Evolutionary conservation across 2,888 invertebrate species (phyloP).

Genomic region (Drosophila nigricruria): DNA sequence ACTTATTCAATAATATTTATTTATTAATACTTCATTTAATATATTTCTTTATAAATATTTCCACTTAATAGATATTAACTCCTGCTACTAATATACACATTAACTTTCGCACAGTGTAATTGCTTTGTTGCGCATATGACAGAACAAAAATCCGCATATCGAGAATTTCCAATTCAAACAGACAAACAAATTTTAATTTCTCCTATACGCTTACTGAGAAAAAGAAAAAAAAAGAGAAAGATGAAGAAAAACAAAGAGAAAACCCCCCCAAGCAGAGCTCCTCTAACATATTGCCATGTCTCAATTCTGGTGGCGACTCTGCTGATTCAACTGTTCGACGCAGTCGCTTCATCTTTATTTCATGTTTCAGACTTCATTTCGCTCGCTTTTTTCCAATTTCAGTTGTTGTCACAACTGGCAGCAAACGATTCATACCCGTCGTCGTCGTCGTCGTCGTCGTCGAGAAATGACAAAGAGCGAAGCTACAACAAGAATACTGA

Average conservation of each 20-base stretch:
- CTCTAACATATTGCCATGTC: conserved; percentile 10
- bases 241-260: conserved; percentile 1
- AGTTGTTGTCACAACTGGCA: conserved; percentile 61
- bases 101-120: conserved; percentile 45
- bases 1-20: too few relatives aligned
- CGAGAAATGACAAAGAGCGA: conserved; percentile 28
- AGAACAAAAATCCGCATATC: conserved; percentile 27
- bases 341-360: conserved; percentile 74
- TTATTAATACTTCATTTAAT: too few relatives aligned
- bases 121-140: conserved; percentile 37
- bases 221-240: not conserved
- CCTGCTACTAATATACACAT: not conserved
- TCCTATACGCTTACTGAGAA: conserved; percentile 27
- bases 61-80: not conserved
- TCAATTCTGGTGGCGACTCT: conserved; percentile 30
- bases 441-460: conserved; percentile 3
- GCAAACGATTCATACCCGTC: conserved; percentile 51
- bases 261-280: not conserved
- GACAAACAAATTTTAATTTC: conserved; percentile 68
- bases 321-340: conserved; percentile 57
- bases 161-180: conserved; percentile 15
- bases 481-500: conserved; percentile 33
- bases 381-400: conserved; percentile 52
- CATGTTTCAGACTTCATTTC: conserved; percentile 71
- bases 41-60: not conserved